phyloP scores from a whole-genome alignment of 2,888 invertebrate genomes.

The Nemoura dubitans region DNA sequence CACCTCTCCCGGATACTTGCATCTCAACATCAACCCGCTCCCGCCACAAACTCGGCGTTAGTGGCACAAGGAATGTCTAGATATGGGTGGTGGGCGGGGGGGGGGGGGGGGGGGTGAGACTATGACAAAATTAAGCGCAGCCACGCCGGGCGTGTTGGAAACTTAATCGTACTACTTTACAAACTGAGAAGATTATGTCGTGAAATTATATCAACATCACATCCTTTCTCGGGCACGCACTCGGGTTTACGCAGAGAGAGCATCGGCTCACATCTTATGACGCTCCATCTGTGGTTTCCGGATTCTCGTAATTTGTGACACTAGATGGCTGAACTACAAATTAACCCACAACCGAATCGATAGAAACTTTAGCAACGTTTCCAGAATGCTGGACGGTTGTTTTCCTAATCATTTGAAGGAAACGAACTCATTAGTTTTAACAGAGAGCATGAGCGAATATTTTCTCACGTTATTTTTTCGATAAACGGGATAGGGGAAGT shows the following conservation, averaged over 20 bases:
- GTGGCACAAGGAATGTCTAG: background rate
- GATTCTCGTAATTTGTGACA: background rate
- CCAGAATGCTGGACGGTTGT: background rate
- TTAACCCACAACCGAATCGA: background rate
- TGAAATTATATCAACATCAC: conserved; percentile 23
- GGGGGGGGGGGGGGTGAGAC: background rate
- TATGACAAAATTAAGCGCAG: conserved; percentile 14
- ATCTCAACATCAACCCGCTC: background rate
- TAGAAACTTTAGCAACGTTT: background rate
- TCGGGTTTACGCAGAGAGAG: background rate
- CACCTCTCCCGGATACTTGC: background rate
- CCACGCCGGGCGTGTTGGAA: conserved; percentile 15
- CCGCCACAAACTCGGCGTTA: background rate
- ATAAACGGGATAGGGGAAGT: no score
- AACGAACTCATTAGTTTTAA: no score
- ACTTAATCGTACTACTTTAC: conserved; percentile 23
- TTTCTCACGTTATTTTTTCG: no score
- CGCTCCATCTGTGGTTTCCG: background rate
- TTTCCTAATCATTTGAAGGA: no score
- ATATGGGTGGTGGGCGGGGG: background rate
- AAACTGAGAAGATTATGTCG: conserved; percentile 14
- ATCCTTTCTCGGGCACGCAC: conserved; percentile 9
- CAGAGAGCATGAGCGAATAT: no score
- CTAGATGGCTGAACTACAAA: background rate
- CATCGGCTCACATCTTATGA: background rate